Conservation (phyloP, 2,113 vertebrate species). For the Carollia perspicillata region DNA sequence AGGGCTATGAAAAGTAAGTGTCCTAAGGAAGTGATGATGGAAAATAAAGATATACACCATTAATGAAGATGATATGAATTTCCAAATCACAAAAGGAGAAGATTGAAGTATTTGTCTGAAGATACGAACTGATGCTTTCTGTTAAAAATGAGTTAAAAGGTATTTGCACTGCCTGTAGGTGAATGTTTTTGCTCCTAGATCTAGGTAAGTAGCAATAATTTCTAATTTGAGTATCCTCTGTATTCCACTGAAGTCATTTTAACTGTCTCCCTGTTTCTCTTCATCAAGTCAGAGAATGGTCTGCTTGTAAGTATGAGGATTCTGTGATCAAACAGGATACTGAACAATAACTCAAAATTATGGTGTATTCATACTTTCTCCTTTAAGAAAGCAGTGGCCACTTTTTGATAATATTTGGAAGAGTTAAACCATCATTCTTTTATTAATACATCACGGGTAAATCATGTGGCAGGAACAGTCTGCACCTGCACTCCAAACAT, state of each 20-base stretch:
- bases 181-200: not conserved
- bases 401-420: not conserved
- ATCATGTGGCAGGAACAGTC: constrained; percentile 32
- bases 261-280: not conserved
- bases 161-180: not conserved
- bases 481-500: constrained; percentile 44
- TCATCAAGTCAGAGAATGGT: not conserved
- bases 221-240: not conserved
- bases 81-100: not conserved
- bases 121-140: not conserved
- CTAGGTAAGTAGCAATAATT: not conserved
- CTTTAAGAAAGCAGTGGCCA: not conserved
- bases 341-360: constrained; percentile 37
- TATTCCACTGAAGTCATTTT: not conserved
- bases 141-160: not conserved
- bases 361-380: not conserved
- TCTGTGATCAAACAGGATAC: not conserved
- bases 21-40: not conserved
- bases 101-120: not conserved
- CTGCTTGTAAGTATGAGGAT: not conserved
- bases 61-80: not conserved
- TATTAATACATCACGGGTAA: constrained; percentile 59
- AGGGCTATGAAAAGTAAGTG: not conserved
- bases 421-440: constrained; percentile 38
- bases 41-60: not conserved